Base-by-base conservation (phyloP, 2,797 vertebrate genomes). In the Myotis vivesi region DNA sequence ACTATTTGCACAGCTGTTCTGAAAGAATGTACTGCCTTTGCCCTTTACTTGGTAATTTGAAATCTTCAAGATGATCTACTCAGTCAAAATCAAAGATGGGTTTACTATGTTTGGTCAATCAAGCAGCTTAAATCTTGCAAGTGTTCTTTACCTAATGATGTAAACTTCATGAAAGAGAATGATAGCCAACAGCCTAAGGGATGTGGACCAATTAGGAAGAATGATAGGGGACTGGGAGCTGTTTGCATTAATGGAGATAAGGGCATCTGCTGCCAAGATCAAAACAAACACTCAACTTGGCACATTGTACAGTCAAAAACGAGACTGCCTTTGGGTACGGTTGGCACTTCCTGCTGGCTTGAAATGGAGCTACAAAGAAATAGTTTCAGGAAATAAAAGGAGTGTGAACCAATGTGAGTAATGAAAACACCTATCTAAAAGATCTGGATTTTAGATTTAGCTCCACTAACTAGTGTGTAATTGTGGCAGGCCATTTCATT, bases 31-130 rank as follows among this genome's bases (percentile, higher is more conserved):
- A 66, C 20, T 96, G 68, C 71, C 51, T 87, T 96, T 96, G 80
- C 49, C 49, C 28, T 81, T 92, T 41, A 51, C 44, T 86, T 71
- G 77, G 55, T 95, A 96, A 87, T 94, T 97, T 95, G 55, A 94
- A 97, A 95, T 85, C 95, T 82, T 89, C 53, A 86, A 92, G 95
- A 95, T 94, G 95, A 97, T 96, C 96, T 97, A 75, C 92, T 97
- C 81, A 97, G 57, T 91, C 41, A 68, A 94, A 94, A 97, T 97
- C 92, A 98, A 97, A 96, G 95, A 75, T 94, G 94, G 71, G 23
- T 69, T 95, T 96, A 92, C 69, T 95, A 72, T 94, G 95, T 83
- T 94, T 94, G 83, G 82, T 95, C 68, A 28, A 30, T 77, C 62
- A 96, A 6, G 83, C 90, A 91, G 93, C 66, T 79, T 93, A 83